A percentile compares a stretch with the other conserved stretches of the same genome.
These are phyloP conservation scores for Dasypus novemcinctus DNA, from an alignment of 2,113 vertebrate species.

Conservation along the genomic window DNA sequence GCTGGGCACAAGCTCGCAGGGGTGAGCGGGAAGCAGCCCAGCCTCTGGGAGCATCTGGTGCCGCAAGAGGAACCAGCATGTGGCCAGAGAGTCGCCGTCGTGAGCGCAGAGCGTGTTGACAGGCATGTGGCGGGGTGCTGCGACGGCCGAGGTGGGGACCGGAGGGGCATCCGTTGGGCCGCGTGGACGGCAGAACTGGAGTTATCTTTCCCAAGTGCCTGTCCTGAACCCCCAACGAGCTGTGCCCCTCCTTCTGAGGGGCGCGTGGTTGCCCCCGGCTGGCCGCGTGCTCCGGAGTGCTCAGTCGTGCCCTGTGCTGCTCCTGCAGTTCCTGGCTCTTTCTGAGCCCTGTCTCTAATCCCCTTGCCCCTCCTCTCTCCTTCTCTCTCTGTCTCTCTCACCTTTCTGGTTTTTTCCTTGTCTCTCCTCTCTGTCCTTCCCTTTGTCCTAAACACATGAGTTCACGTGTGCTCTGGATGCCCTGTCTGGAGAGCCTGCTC, in stretches of 20 bases:
- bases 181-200: background rate
- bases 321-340: too few species aligned
- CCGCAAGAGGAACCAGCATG: background rate
- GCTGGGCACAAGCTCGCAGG: too few species aligned
- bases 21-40: background rate
- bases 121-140: background rate
- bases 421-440: background rate
- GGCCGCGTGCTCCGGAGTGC: too few species aligned
- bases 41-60: background rate
- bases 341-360: background rate
- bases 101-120: background rate
- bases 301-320: too few species aligned
- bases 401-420: background rate
- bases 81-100: background rate
- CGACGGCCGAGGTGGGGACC: rapidly evolving
- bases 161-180: too few species aligned
- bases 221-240: background rate
- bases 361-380: background rate
- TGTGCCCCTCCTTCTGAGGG: too few species aligned
- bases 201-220: background rate
- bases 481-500: too few species aligned
- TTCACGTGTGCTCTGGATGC: too few species aligned
- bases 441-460: background rate
- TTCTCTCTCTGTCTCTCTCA: background rate
- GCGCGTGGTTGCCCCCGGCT: too few species aligned